These are phyloP conservation scores for Spilogale gracilis DNA, from an alignment of 2,113 vertebrate genomes.

Conservation along the genomic window DNA sequence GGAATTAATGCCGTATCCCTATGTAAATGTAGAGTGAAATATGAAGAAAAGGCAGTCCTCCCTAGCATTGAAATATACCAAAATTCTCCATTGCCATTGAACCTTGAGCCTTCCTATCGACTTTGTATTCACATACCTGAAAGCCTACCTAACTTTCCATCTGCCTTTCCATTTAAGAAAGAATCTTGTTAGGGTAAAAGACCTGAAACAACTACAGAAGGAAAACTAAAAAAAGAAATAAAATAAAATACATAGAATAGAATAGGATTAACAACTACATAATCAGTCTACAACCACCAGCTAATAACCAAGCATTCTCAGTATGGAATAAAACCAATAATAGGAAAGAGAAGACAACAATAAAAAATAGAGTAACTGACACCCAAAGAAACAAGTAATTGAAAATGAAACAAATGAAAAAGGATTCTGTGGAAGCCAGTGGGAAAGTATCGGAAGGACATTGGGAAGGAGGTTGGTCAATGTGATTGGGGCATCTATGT, in stretches of 20 bases:
- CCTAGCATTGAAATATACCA: no score
- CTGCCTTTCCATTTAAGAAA: background rate
- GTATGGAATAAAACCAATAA: background rate
- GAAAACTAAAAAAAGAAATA: background rate
- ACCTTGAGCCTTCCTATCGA: background rate
- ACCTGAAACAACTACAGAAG: background rate
- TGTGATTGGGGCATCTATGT: background rate
- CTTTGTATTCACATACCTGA: background rate
- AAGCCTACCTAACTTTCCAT: background rate
- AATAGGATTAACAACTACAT: background rate
- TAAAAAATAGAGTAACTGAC: background rate
- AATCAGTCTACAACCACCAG: background rate
- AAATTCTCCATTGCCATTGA: background rate
- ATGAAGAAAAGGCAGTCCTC: background rate
- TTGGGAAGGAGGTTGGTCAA: background rate
- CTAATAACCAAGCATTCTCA: background rate
- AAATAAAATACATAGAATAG: background rate
- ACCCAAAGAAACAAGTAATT: background rate
- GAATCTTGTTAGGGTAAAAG: background rate
- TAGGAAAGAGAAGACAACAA: background rate
- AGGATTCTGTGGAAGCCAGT: background rate
- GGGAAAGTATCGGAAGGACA: background rate
- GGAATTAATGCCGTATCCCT: background rate
- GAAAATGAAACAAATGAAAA: background rate
- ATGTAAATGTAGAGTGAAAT: background rate